These are phyloP conservation scores for Stercorarius parasiticus DNA, from an alignment of 2,113 vertebrate genomes.

Conservation along the genomic window DNA sequence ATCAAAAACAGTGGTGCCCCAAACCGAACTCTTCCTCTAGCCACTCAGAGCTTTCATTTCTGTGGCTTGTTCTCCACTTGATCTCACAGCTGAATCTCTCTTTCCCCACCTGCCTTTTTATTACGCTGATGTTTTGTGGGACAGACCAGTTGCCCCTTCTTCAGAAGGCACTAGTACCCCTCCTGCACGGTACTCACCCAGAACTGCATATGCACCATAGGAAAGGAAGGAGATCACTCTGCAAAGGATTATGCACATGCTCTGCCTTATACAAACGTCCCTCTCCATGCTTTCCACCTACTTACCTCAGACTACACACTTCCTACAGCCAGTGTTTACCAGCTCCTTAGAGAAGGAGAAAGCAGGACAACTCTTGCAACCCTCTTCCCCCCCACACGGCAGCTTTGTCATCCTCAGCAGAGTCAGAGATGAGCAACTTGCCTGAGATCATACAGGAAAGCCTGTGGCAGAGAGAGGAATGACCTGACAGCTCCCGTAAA, in stretches of 20 bases:
- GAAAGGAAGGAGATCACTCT: not conserved
- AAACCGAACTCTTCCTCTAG: not conserved
- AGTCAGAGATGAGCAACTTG: not conserved
- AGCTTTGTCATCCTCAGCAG: not conserved
- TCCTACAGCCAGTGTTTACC: not conserved
- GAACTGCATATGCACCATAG: not conserved
- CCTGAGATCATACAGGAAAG: not conserved
- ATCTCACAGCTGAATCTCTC: not conserved
- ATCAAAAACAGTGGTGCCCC: not conserved
- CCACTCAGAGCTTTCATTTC: not conserved
- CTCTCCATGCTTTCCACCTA: not conserved
- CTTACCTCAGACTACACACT: not conserved
- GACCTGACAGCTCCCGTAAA: not conserved
- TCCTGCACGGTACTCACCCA: not conserved
- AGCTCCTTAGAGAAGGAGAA: not conserved
- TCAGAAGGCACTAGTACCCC: not conserved
- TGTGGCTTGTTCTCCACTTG: not conserved
- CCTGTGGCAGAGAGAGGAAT: not conserved
- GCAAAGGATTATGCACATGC: not conserved
- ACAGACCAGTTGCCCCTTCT: not conserved
- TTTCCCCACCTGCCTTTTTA: not conserved
- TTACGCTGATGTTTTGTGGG: not conserved
- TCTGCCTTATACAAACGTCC: not conserved
- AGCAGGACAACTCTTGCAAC: not conserved
- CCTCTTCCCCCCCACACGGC: not conserved